Conservation (phyloP, 2,888 invertebrate genomes). For the Laspeyria flexula region DNA sequence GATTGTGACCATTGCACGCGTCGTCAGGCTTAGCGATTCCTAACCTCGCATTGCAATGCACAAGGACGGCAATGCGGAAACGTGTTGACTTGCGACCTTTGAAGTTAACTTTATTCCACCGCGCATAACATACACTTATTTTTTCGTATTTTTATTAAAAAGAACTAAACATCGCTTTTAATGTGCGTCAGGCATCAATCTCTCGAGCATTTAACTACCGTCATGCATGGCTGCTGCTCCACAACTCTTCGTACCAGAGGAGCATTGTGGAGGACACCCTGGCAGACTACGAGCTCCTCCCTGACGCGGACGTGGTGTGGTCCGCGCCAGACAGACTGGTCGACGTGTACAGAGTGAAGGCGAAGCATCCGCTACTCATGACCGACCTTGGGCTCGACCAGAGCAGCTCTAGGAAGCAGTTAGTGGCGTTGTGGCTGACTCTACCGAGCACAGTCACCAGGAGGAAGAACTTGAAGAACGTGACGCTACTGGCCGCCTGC, state of each 20-base stretch:
- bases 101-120: too few relatives aligned
- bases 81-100: too few relatives aligned
- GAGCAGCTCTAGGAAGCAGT: slow-evolving; percentile 26
- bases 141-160: too few relatives aligned
- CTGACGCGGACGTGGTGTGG: slow-evolving; percentile 71
- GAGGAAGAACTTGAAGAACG: slow-evolving; percentile 61
- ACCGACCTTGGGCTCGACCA: slow-evolving; percentile 44
- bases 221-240: slow-evolving; percentile 68
- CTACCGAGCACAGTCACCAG: slow-evolving; percentile 57
- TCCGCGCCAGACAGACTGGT: slow-evolving; percentile 49
- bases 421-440: slow-evolving; percentile 51
- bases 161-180: not conserved
- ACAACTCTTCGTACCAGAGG: slow-evolving; percentile 45
- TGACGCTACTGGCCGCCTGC: slow-evolving; percentile 57
- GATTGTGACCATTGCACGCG: too few relatives aligned
- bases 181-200: slow-evolving; percentile 59
- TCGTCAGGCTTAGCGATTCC: too few relatives aligned
- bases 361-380: slow-evolving; percentile 44
- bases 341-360: slow-evolving; percentile 65
- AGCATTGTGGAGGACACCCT: slow-evolving; percentile 44
- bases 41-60: too few relatives aligned
- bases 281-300: slow-evolving; percentile 52
- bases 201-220: slow-evolving; percentile 66
- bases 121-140: too few relatives aligned
- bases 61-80: too few relatives aligned